phyloP scores from a whole-genome alignment of 2,888 invertebrate genomes.

The Tinea trinotella region DNA sequence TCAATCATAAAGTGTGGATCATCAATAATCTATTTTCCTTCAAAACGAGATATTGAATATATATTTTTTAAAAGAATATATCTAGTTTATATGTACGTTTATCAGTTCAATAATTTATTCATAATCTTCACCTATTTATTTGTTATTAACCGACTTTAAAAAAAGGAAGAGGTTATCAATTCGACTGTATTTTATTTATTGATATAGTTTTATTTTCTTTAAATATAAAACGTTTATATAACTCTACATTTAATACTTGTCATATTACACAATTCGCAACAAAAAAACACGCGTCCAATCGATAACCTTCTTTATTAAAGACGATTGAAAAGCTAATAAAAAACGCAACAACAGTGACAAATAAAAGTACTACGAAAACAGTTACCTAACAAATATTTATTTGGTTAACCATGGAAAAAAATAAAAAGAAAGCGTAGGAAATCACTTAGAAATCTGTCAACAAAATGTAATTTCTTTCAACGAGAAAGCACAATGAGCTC shows the following conservation, averaged over 20 bases:
- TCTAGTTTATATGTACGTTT: no score
- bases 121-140: no score
- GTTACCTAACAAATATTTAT: background rate
- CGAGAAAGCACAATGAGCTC: conserved; percentile 39
- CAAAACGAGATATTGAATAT: background rate
- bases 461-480: conserved; percentile 28
- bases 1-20: background rate
- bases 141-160: no score
- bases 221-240: background rate
- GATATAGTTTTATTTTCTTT: no score
- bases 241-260: no score
- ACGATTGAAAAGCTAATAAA: background rate
- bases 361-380: conserved; percentile 26
- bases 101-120: no score
- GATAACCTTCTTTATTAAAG: no score
- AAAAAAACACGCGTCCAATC: no score
- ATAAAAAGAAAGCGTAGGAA: background rate
- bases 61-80: no score
- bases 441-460: conserved; percentile 28
- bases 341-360: conserved; percentile 18
- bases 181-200: no score
- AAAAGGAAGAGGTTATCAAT: no score
- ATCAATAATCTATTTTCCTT: background rate
- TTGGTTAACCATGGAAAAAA: background rate
- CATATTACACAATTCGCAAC: background rate